Percentiles rank a stretch among this genome's conserved stretches.
phyloP scores from a whole-genome alignment of 1,140 invertebrate species.

The Pomphorhynchus laevis region DNA sequence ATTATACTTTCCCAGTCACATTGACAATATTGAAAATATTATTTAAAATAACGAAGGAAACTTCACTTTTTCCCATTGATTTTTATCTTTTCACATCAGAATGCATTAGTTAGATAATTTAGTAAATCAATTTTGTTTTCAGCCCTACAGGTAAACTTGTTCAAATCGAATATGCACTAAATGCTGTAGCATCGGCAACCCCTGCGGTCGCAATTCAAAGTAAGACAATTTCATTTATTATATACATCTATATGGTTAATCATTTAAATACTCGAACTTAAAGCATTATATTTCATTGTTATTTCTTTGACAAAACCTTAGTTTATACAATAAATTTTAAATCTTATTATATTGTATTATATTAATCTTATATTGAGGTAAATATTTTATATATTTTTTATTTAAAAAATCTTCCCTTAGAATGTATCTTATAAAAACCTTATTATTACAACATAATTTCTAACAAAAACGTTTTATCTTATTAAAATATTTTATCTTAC shows the following conservation, averaged over 20 bases:
- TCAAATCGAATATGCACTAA: constrained; percentile 97
- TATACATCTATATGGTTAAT: background rate
- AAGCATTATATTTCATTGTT: too few relatives aligned
- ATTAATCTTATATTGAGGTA: constrained; percentile 2
- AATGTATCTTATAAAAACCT: too few relatives aligned
- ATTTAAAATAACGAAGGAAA: background rate
- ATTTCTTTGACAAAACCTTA: too few relatives aligned
- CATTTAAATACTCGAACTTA: constrained; percentile 5
- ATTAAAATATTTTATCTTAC: too few relatives aligned
- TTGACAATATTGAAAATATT: background rate
- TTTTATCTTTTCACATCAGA: background rate
- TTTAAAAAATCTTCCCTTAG: too few relatives aligned
- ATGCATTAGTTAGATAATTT: background rate
- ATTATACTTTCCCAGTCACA: background rate
- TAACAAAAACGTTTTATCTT: too few relatives aligned
- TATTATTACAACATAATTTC: too few relatives aligned
- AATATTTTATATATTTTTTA: constrained; percentile 5
- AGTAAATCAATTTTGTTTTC: constrained; percentile 16
- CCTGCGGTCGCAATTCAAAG: constrained; percentile 92
- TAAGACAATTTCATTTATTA: constrained; percentile 17
- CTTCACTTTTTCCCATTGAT: background rate
- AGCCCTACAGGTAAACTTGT: constrained; percentile 95
- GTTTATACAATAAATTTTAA: too few relatives aligned
- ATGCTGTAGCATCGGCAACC: constrained; percentile 82
- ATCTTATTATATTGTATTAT: background rate